Base-by-base conservation (phyloP, 2,113 vertebrate species). In the Aegotheles bennettii region DNA sequence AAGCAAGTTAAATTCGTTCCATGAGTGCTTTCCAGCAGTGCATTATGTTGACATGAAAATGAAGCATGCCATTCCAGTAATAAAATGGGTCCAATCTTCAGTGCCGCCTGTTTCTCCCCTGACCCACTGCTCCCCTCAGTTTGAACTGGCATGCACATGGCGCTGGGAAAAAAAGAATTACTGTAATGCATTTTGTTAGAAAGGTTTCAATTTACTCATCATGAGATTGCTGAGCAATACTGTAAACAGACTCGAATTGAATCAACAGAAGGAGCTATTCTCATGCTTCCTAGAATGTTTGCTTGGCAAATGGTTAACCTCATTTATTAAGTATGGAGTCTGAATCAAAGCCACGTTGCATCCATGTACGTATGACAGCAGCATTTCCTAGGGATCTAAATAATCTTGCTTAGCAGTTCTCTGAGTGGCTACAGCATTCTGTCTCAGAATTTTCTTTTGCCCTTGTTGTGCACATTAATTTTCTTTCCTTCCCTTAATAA, bases 141-240 rank as follows among this genome's bases (percentile, higher is more conserved):
- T 61, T 80, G 87, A 95, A 92, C 7, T 86, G 59, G 84, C 90
- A 93, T 45, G 73, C 47, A 24, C 42, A 70, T 31, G 67, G 95
- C 0, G 0, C 63, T 43, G 86, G 83, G 79, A 59, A 69, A 67
- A 38, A 79, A 53, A 38, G 21, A 74, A 82, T 77, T 84, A 69
- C 87, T 78, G 56, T 73, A 76, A 89, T 93, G 84, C 24, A 14
- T 95, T 97, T 92, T 16, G 61, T 88, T 92, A 94, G 83, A 96
- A 97, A 97, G 79, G 64, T 94, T 97, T 97, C 90, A 94, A 97
- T 97, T 96, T 96, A 91, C 90, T 95, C 90, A 92, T 95, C 86
- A 94, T 1, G 25, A 67, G 38, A 92, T 83, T 80, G 68, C 91
- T 80, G 95, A 96, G 94, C 54, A 68, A 74, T 86, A 64, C 74